A percentile compares a stretch with the other conserved stretches of the same genome.
phyloP scores from a whole-genome alignment of 2,888 invertebrate genomes.

The Opisthograptis luteolata region DNA sequence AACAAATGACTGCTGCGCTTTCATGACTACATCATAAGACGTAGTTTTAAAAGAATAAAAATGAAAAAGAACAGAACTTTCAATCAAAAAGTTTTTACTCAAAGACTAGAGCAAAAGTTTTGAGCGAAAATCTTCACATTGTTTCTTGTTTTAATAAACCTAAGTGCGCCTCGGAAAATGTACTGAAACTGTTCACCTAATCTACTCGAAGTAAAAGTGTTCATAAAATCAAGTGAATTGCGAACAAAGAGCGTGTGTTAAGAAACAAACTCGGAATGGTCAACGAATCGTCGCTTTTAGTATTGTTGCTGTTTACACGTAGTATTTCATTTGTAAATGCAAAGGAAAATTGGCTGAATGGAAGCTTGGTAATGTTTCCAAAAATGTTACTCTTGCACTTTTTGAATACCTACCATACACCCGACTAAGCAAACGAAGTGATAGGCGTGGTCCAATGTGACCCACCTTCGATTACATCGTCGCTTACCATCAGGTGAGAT shows the following conservation, averaged over 20 bases:
- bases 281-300: constrained; percentile 22
- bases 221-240: constrained; percentile 18
- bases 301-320: constrained; percentile 11
- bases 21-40: too few relatives aligned
- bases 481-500: too few relatives aligned
- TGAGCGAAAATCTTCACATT: constrained; percentile 4
- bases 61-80: background rate
- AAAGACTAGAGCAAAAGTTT: too few relatives aligned
- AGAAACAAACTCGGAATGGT: constrained; percentile 10
- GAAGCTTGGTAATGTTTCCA: background rate
- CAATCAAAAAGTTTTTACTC: background rate
- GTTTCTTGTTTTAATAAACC: constrained; percentile 17
- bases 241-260: constrained; percentile 1
- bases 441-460: too few relatives aligned
- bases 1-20: too few relatives aligned
- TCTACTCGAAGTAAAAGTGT: constrained; percentile 19
- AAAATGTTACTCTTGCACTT: too few relatives aligned
- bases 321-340: constrained; percentile 20
- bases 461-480: too few relatives aligned
- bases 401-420: too few relatives aligned
- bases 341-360: background rate
- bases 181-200: constrained; percentile 9
- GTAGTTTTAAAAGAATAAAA: background rate
- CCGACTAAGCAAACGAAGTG: too few relatives aligned
- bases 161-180: constrained; percentile 15